These are phyloP conservation scores for Crocidura indochinensis DNA, from an alignment of 2,797 vertebrate genomes.

Conservation along the genomic window DNA sequence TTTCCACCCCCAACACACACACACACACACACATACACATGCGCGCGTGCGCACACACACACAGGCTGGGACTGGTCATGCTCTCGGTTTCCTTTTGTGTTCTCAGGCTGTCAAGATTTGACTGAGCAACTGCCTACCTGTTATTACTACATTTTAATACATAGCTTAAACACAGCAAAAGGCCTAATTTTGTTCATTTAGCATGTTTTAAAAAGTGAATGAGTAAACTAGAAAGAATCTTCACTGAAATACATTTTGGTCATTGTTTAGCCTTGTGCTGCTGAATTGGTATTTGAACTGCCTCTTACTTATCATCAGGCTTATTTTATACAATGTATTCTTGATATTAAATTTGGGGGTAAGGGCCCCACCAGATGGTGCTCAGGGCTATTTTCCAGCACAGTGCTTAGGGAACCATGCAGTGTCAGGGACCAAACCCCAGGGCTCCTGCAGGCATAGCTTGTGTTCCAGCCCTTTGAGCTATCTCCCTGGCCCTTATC, in stretches of 20 bases:
- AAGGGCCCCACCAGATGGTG: too few relatives aligned
- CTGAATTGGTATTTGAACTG: constrained; percentile 49
- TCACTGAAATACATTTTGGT: neutral
- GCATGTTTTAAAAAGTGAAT: constrained; percentile 51
- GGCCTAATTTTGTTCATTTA: constrained; percentile 39
- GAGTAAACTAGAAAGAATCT: constrained; percentile 56
- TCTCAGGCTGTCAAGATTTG: constrained; percentile 22
- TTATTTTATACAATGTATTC: neutral
- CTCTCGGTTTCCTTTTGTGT: neutral
- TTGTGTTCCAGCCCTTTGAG: too few relatives aligned
- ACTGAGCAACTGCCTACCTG: constrained; percentile 40
- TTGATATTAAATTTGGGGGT: too few relatives aligned
- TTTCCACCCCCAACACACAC: too few relatives aligned
- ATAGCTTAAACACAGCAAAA: constrained; percentile 36
- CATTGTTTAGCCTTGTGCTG: neutral
- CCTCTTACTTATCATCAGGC: neutral
- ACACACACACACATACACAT: too few relatives aligned
- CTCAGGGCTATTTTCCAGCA: too few relatives aligned
- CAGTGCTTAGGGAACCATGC: too few relatives aligned
- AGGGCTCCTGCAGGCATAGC: too few relatives aligned
- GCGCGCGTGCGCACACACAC: too few relatives aligned
- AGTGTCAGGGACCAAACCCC: too few relatives aligned
- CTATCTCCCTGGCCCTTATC: neutral
- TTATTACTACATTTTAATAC: constrained; percentile 20
- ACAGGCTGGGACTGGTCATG: neutral